These are phyloP conservation scores for Dallia pectoralis DNA, from an alignment of 2,797 vertebrate species.

Conservation along the genomic window DNA sequence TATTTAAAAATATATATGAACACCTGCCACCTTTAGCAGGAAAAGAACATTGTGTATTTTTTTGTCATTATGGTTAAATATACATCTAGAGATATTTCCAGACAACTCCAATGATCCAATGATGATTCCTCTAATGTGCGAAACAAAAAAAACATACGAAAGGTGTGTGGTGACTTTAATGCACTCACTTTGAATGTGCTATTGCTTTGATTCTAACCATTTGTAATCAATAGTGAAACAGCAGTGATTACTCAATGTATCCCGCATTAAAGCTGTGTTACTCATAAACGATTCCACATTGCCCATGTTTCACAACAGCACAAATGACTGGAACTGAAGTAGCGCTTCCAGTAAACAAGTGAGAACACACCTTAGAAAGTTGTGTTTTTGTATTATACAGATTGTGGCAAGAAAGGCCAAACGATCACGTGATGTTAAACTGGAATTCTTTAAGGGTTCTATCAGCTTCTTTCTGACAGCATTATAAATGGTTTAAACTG, in stretches of 20 bases:
- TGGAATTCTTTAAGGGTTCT: no score
- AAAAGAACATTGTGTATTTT: not conserved
- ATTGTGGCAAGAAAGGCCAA: no score
- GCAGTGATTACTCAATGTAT: not conserved
- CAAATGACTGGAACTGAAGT: no score
- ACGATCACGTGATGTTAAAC: no score
- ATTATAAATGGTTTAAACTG: no score
- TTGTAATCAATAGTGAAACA: not conserved
- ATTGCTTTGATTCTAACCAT: not conserved
- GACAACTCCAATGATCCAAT: conserved; percentile 6
- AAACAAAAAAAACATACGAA: not conserved
- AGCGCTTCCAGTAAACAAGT: no score
- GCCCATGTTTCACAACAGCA: conserved; percentile 6
- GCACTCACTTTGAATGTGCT: not conserved
- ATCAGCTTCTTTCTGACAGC: no score
- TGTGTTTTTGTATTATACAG: no score
- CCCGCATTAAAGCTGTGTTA: not conserved
- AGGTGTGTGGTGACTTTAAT: not conserved
- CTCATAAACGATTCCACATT: conserved; percentile 16
- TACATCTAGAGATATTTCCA: conserved; percentile 4
- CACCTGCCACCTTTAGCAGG: conserved; percentile 31
- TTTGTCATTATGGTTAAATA: not conserved
- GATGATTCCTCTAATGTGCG: not conserved
- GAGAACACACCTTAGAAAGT: no score
- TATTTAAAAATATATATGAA: conserved; percentile 39